Evolutionary conservation across 2,888 invertebrate species (phyloP).

Genomic region (Zaprionus lineosus): DNA sequence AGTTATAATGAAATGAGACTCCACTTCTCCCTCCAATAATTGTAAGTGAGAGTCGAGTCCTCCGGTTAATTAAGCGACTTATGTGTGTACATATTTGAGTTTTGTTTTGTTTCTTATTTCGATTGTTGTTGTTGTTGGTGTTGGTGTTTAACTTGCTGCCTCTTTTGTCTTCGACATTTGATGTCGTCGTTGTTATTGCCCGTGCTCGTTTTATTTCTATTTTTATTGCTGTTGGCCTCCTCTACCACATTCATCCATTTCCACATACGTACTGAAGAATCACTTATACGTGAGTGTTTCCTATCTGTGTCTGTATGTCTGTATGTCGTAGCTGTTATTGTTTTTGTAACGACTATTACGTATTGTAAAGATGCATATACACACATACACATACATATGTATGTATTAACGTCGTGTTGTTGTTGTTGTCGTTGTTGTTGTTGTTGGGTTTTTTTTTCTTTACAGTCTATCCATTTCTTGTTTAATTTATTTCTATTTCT

Average conservation of each 20-base stretch:
- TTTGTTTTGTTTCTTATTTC: constrained; percentile 2
- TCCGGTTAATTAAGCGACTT: too few species aligned
- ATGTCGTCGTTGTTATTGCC: constrained; percentile 52
- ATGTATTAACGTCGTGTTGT: constrained; percentile 36
- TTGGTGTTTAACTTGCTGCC: constrained; percentile 15
- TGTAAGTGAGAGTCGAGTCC: background rate
- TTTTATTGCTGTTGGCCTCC: constrained; percentile 46
- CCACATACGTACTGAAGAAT: background rate
- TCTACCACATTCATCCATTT: constrained; percentile 11
- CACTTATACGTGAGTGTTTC: constrained; percentile 2
- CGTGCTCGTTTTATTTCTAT: constrained; percentile 53
- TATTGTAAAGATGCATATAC: constrained; percentile 53
- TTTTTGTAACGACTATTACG: constrained; percentile 57
- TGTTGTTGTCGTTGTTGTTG: constrained; percentile 28
- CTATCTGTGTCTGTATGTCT: constrained; percentile 7
- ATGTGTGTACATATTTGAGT: too few species aligned
- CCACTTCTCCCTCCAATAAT: too few species aligned
- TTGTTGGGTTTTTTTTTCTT: constrained; percentile 15
- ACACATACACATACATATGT: too few species aligned
- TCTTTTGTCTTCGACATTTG: constrained; percentile 31
- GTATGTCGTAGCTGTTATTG: constrained; percentile 18
- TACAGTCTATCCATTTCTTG: constrained; percentile 44
- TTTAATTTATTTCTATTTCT: constrained; percentile 67
- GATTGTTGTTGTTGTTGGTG: too few species aligned
- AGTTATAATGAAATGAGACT: background rate